Evolutionary conservation across 2,113 vertebrate genomes (phyloP).

Genomic region (Onychostoma macrolepis): DNA sequence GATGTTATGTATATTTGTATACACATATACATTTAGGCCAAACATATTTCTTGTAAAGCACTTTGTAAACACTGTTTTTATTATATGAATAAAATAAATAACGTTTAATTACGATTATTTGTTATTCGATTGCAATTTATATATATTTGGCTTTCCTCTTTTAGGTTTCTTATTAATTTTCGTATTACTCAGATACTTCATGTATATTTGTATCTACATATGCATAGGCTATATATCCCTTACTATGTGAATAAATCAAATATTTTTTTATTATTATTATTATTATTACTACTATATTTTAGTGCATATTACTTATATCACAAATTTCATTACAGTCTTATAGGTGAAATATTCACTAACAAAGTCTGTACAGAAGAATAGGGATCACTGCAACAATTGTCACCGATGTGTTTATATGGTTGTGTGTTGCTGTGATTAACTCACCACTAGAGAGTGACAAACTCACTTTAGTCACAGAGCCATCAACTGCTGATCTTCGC

Average conservation of each 20-base stretch:
- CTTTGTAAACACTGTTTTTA: background rate
- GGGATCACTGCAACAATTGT: background rate
- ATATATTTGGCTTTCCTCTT: background rate
- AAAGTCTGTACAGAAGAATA: background rate
- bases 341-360: background rate
- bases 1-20: no score
- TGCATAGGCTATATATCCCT: background rate
- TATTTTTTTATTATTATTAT: no score
- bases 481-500: background rate
- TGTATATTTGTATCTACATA: background rate
- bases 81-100: background rate
- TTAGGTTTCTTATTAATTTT: background rate
- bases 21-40: no score
- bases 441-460: constrained; percentile 12
- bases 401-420: background rate
- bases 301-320: background rate
- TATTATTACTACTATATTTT: background rate
- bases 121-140: background rate
- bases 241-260: background rate
- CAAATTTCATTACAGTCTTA: background rate
- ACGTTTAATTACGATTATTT: background rate
- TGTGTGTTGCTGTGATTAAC: background rate
- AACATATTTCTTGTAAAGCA: background rate
- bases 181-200: background rate
- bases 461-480: background rate